Conservation (phyloP, 2,888 invertebrate species). For the Brenthis daphne region DNA sequence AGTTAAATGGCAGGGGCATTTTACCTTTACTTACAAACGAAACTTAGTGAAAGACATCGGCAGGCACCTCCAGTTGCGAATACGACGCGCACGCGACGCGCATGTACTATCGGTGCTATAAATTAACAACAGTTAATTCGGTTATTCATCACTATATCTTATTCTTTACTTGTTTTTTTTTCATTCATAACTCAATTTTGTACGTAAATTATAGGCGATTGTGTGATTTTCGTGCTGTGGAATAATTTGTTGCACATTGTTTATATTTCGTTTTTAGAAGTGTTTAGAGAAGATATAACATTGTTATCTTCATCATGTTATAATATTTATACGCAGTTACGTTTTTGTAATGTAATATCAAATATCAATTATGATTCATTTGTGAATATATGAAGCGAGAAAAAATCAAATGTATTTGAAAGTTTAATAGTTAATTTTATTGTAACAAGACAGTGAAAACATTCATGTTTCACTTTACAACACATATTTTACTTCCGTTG, state of each 20-base stretch:
- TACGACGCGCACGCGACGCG: conserved; percentile 65
- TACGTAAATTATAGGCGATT: conserved; percentile 8
- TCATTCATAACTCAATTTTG: neutral
- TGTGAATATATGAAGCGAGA: neutral
- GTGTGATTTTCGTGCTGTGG: conserved; percentile 14
- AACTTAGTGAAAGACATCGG: conserved; percentile 69
- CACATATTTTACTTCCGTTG: conserved; percentile 27
- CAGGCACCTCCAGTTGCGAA: conserved; percentile 63
- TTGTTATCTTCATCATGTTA: neutral
- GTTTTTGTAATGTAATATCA: neutral
- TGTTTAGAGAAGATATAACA: neutral
- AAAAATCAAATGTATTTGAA: conserved; percentile 5
- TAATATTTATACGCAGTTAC: neutral
- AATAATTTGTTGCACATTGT: neutral
- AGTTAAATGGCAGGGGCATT: conserved; percentile 23
- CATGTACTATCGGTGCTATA: conserved; percentile 46
- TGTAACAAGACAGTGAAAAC: conserved; percentile 31
- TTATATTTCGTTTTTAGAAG: neutral
- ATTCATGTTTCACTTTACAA: conserved; percentile 18
- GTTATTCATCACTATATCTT: conserved; percentile 35
- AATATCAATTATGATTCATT: neutral
- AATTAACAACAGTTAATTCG: conserved; percentile 38
- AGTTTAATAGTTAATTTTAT: conserved; percentile 12
- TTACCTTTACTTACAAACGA: conserved; percentile 33
- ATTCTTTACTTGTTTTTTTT: conserved; percentile 16